Base-by-base conservation (phyloP, 2,113 vertebrate species). In the Alectura lathami region DNA sequence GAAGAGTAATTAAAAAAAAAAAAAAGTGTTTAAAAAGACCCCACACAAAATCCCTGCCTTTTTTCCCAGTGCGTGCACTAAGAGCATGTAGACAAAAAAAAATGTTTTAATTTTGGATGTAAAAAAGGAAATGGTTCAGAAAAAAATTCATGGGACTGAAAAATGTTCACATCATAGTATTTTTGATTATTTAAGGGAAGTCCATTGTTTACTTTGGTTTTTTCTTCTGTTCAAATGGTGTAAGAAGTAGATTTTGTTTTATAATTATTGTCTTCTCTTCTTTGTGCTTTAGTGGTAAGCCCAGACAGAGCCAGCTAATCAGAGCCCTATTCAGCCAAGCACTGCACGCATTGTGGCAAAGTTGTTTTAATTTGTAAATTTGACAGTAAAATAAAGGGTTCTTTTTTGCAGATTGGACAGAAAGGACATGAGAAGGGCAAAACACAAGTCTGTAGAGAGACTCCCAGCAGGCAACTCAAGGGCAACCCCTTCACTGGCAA, bases 351-450 rank as follows among this genome's bases (percentile, higher is more conserved):
- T 2, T 60, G 51, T 67, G 16, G 53, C 3, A 47, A 77, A 38
- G 38, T 42, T 85, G 40, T 21, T 23, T 87, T 86, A 91, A 94
- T 93, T 94, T 75, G n/a, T 80, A 83, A 75, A 72, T 84, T 48
- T 89, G 60, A 78, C 30, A 63, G 63, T 75, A 78, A 82, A 88
- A 90, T 74, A 88, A 74, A 7, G 42, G 0, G 0, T 1, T 0
- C 42, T 67, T 80, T 80, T 60, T 86, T 83, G 8, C 38, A 48
- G 3, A 29, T 30, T 78, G 60, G 68, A 62, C 72, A 84, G 40
- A 86, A 96, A 90, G 60, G 38, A 81, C 30, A 23, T 54, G 38
- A 83, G 50, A 94, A 94, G 38, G 88, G 47, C 27, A 88, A 95
- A 93, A 77, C 22, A 29, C 0, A 22, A 83, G 51, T 45, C n/a